Evolutionary conservation across 2,797 vertebrate genomes (phyloP).

Genomic region (Scomberomorus guttatus): DNA sequence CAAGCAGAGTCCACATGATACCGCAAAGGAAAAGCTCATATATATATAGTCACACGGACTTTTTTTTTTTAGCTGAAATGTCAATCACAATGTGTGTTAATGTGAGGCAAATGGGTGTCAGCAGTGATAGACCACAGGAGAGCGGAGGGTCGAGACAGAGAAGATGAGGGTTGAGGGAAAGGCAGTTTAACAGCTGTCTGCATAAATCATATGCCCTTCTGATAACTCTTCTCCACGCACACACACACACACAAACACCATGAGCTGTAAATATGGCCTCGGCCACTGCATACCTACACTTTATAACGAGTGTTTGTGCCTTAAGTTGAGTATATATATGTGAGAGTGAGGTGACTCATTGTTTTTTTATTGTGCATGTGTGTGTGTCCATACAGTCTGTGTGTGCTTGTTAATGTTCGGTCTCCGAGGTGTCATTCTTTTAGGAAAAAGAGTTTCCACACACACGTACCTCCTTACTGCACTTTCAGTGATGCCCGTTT

Average conservation of each 20-base stretch:
- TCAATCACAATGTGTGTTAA: conserved; percentile 58
- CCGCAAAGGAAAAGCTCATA: not conserved
- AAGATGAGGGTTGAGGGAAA: conserved; percentile 21
- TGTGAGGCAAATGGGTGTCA: conserved; percentile 46
- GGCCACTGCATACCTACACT: not conserved
- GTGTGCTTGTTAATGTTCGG: conserved; percentile 2
- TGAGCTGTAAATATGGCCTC: conserved; percentile 2
- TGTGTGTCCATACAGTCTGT: not conserved
- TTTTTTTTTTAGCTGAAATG: conserved; percentile 29
- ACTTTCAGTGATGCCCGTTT: conserved; percentile 31
- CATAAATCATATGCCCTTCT: conserved; percentile 45
- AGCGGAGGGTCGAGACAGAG: not conserved
- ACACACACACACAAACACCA: conserved; percentile 5
- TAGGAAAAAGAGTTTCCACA: conserved; percentile 62
- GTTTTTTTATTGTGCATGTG: not conserved
- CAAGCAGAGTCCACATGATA: conserved; percentile 29
- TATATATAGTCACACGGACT: conserved; percentile 6
- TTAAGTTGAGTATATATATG: not conserved
- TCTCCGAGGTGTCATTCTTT: conserved; percentile 38
- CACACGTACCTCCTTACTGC: conserved; percentile 3
- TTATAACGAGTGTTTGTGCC: conserved; percentile 6
- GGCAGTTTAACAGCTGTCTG: conserved; percentile 50
- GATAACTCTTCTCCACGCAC: not conserved
- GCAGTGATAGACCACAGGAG: conserved; percentile 30
- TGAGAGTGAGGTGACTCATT: not conserved